Conservation (phyloP, 64 coral and sea anemone species). For the Cladopsammia gracilis region DNA sequence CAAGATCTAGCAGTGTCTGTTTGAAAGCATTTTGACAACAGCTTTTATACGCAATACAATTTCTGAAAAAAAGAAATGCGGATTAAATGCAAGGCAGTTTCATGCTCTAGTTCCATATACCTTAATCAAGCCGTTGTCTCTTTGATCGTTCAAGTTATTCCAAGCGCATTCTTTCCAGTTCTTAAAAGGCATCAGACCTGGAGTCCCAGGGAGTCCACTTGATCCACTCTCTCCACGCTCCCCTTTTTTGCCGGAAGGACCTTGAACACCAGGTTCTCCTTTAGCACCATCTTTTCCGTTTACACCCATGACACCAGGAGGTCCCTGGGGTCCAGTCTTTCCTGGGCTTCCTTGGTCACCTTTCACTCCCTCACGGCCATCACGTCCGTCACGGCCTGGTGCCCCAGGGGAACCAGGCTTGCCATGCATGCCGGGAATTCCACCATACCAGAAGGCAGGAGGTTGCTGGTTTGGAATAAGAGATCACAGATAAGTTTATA, state of each 20-base stretch:
- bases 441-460: no score
- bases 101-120: neutral
- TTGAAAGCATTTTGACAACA: no score
- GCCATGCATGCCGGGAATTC: neutral
- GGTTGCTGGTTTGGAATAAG: neutral
- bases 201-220: neutral
- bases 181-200: constrained; percentile 4
- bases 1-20: no score
- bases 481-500: neutral
- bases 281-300: neutral
- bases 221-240: neutral
- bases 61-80: no score
- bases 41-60: no score
- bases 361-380: neutral
- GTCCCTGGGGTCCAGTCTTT: neutral
- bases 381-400: no score
- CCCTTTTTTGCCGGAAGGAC: neutral
- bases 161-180: constrained; percentile 7
- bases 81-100: no score
- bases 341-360: neutral
- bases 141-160: neutral
- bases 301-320: neutral
- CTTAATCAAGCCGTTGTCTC: constrained; percentile 46
- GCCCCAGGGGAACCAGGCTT: neutral
- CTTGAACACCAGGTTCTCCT: constrained; percentile 8